Evolutionary conservation across 2,888 invertebrate species (phyloP), one percentile per base, ranked within the genome.

Genomic region (Leucania comma): DNA sequence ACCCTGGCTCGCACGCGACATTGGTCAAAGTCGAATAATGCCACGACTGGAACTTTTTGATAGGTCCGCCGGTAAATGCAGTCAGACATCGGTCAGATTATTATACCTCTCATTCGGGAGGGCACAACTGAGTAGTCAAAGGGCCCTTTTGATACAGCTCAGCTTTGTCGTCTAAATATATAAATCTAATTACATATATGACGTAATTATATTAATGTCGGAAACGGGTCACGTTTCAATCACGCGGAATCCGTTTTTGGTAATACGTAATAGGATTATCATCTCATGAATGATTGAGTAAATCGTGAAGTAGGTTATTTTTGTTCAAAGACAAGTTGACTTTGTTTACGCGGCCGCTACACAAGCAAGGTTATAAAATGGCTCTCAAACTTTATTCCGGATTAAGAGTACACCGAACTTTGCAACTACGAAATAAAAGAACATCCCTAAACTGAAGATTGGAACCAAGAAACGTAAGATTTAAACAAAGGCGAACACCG

Each of bases 111-210:
- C 86, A 85, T 90, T 86, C 86, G 86, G 84, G 87, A 83, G 82
- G 82, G 86, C 87, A 90, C 91, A 87, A 89, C 86, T 85, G 90
- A 91, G 85, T 89, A 87, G 92, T 93, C 93, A 93, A 93, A 93
- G 91, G 87, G 84, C 71, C 69, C 87, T 90, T 93, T 93, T 93
- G 93, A 91, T 89, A 87, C 76, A 68, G 69, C 61, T 65, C 75
- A 67, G 78, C 74, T 81, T 80, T 80, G 78, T 82, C 78, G 65
- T 70, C 71, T 69, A 72, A 83, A 80, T 83, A 80, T 76, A 83
- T 76, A 83, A 82, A 86, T 86, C 72, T 86, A 84, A 88, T 87
- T 86, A 87, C 80, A 73, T 66, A 65, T 69, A 80, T 75, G 72
- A 82, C 57, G 63, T 87, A 84, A 88, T 86, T 87, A 88, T 80